phyloP scores from a whole-genome alignment of 1,140 invertebrate genomes.

The Orius laevigatus region DNA sequence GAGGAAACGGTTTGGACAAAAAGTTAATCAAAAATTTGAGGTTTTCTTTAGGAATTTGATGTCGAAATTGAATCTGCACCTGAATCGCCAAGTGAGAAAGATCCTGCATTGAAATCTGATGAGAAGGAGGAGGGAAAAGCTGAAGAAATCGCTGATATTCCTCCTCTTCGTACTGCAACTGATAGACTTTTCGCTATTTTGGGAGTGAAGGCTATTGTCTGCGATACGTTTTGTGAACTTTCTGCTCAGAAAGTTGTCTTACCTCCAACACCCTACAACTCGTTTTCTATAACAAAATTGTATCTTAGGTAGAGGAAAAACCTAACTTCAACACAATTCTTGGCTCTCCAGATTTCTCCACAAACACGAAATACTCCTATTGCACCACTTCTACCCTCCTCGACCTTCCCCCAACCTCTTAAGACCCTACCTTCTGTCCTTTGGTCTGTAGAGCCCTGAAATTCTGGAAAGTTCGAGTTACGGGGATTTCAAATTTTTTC shows the following conservation, averaged over 20 bases:
- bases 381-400: no score
- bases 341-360: not conserved
- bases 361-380: no score
- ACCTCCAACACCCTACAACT: conserved; percentile 11
- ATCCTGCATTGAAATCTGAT: not conserved
- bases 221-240: conserved; percentile 13
- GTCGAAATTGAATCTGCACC: not conserved
- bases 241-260: conserved; percentile 13
- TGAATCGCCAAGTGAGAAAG: not conserved
- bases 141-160: not conserved
- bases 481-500: not conserved
- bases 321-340: not conserved
- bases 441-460: not conserved
- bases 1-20: not conserved
- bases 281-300: conserved; percentile 3
- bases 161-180: not conserved
- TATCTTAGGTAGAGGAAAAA: conserved; percentile 13
- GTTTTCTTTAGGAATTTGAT: not conserved
- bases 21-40: not conserved
- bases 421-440: not conserved
- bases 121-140: not conserved
- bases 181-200: conserved; percentile 2
- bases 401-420: no score
- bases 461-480: no score
- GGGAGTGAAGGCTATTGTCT: conserved; percentile 3